Evolutionary conservation across 2,113 vertebrate genomes (phyloP).

Genomic region (Chloroceryle aenea): DNA sequence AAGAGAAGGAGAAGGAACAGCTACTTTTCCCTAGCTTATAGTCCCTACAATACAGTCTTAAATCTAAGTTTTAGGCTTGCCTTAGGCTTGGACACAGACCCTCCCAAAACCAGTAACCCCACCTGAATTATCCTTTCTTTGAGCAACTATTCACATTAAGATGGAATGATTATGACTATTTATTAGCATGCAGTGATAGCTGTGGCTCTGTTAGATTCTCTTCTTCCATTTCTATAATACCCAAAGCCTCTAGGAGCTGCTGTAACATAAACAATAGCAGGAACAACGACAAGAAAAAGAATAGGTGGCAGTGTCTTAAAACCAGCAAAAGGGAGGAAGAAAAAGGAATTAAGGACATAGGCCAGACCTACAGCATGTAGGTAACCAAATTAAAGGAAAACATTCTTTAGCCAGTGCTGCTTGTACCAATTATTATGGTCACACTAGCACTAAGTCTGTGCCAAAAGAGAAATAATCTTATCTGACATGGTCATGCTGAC

Average conservation of each 20-base stretch:
- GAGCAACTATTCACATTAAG: not conserved
- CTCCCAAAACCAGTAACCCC: not conserved
- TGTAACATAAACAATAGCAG: not conserved
- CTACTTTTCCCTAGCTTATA: not conserved
- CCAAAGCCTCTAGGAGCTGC: constrained; percentile 19
- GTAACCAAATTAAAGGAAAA: not conserved
- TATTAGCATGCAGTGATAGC: not conserved
- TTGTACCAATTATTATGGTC: not conserved
- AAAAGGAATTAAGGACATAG: not conserved
- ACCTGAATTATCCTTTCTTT: not conserved
- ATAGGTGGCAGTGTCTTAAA: not conserved
- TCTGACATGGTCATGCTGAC: not conserved
- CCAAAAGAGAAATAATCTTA: constrained; percentile 7
- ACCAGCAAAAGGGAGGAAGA: not conserved
- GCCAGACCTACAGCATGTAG: not conserved
- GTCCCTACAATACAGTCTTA: not conserved
- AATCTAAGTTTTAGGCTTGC: not conserved
- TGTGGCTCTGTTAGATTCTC: not conserved
- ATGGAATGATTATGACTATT: not conserved
- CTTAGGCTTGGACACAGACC: not conserved
- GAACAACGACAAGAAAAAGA: not conserved
- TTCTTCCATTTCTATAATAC: not conserved
- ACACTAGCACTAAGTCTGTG: not conserved
- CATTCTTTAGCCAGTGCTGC: not conserved
- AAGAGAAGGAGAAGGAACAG: not conserved